A percentile compares a stretch with the other conserved stretches of the same genome.
Evolutionary conservation across 2,888 invertebrate genomes (phyloP).

Genomic region (Cephus runcator): DNA sequence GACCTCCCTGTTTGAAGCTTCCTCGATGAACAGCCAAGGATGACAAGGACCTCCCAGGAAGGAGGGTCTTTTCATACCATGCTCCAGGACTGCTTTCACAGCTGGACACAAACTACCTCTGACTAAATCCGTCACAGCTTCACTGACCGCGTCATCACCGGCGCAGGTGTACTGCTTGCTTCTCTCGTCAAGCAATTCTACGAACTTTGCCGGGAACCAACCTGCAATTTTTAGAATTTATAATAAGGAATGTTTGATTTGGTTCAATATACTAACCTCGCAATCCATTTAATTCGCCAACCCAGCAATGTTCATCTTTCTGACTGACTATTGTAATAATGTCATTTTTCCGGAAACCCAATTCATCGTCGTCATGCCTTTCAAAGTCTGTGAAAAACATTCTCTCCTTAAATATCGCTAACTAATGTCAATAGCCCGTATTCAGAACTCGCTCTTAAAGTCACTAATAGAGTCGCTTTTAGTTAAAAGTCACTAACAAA

Average conservation of each 20-base stretch:
- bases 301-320: constrained; percentile 99
- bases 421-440: constrained; percentile 12
- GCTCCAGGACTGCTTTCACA: constrained; percentile 91
- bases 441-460: no score
- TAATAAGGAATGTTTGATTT: neutral
- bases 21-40: constrained; percentile 99
- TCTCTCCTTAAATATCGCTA: constrained; percentile 15
- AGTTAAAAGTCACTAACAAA: neutral
- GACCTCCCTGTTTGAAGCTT: constrained; percentile 95
- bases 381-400: constrained; percentile 81
- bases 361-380: constrained; percentile 96
- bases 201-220: constrained; percentile 98
- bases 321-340: constrained; percentile 97
- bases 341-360: constrained; percentile 98
- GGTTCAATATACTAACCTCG: constrained; percentile 68
- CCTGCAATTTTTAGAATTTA: constrained; percentile 65
- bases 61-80: constrained; percentile 92
- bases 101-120: constrained; percentile 93
- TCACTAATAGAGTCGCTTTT: no score
- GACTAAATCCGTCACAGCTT: constrained; percentile 96
- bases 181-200: constrained; percentile 93
- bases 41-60: constrained; percentile 92
- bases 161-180: constrained; percentile 91
- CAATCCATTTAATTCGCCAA: constrained; percentile 95
- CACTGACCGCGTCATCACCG: constrained; percentile 97